Percentiles rank a stretch among this genome's conserved stretches.
Conservation (phyloP, 1,140 invertebrate genomes). For the Drosophila lacteicornis region DNA sequence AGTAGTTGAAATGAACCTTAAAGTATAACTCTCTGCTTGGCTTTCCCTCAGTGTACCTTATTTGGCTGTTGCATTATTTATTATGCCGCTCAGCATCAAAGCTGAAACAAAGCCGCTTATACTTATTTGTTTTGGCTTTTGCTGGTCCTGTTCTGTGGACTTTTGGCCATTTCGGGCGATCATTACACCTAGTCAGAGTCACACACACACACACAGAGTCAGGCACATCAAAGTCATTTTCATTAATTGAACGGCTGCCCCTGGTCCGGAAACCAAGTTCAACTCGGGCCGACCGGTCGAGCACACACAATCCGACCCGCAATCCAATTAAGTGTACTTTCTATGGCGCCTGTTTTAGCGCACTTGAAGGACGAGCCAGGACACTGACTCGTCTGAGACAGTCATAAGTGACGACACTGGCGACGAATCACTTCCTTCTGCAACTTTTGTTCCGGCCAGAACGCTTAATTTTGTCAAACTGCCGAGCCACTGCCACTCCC, state of each 20-base stretch:
- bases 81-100: constrained; percentile 18
- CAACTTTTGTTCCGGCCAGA: constrained; percentile 6
- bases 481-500: background rate
- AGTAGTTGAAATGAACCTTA: too few species aligned
- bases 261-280: background rate
- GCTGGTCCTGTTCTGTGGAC: background rate
- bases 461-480: constrained; percentile 59
- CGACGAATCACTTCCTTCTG: constrained; percentile 11
- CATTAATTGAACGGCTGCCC: constrained; percentile 55
- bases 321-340: constrained; percentile 62
- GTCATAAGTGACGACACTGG: constrained; percentile 58
- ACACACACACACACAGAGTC: constrained; percentile 40
- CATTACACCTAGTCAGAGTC: constrained; percentile 54
- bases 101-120: constrained; percentile 50
- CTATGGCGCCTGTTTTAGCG: constrained; percentile 48
- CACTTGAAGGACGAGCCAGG: constrained; percentile 10
- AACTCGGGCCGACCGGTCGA: constrained; percentile 4
- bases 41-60: background rate
- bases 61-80: constrained; percentile 47
- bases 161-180: constrained; percentile 36
- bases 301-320: constrained; percentile 38
- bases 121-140: constrained; percentile 11
- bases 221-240: constrained; percentile 57
- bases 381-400: constrained; percentile 1
- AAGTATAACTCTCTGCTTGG: background rate